These are phyloP conservation scores for Propithecus perrieri DNA, from an alignment of 2,797 vertebrate species.

Conservation along the genomic window DNA sequence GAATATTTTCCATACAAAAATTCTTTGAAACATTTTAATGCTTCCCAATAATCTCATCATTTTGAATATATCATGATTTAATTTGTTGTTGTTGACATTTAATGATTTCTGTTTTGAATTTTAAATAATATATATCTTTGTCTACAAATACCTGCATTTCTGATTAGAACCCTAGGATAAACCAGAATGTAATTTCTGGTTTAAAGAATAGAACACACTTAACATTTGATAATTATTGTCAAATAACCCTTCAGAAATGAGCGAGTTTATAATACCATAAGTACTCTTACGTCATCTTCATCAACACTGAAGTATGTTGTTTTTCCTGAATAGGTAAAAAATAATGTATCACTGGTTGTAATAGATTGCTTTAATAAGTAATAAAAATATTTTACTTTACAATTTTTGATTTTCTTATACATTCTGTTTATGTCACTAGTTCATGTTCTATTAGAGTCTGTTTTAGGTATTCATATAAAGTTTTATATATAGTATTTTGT, in stretches of 20 bases:
- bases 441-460: not conserved
- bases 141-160: not conserved
- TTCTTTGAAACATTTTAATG: conserved; percentile 11
- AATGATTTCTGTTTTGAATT: not conserved
- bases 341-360: not conserved
- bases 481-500: not conserved
- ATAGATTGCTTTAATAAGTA: not conserved
- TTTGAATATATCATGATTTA: not conserved
- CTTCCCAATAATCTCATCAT: not conserved
- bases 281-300: not conserved
- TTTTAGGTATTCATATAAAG: not conserved
- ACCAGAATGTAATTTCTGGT: not conserved
- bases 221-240: not conserved
- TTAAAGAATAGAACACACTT: not conserved
- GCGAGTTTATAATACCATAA: not conserved
- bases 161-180: not conserved
- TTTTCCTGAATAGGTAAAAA: not conserved
- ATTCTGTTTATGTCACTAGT: not conserved
- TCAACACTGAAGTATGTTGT: not conserved
- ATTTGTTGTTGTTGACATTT: not conserved
- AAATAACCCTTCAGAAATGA: not conserved
- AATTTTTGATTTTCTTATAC: not conserved
- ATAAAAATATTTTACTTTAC: not conserved
- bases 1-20: not conserved
- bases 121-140: not conserved